A percentile compares a stretch with the other conserved stretches of the same genome.
phyloP scores from a whole-genome alignment of 1,140 invertebrate species.

The Helicoverpa zea region DNA sequence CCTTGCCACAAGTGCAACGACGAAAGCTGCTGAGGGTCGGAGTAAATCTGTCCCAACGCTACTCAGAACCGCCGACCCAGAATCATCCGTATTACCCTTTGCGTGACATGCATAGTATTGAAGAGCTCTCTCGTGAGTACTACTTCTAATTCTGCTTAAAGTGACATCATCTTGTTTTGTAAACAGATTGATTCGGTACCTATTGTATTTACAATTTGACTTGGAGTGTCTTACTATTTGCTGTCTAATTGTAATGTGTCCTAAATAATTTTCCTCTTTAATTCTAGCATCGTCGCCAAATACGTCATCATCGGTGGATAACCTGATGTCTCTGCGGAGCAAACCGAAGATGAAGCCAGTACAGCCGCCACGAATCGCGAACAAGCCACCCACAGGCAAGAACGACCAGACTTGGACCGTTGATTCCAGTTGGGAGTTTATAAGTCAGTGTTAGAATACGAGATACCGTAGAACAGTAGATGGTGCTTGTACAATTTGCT shows the following conservation, averaged over 20 bases:
- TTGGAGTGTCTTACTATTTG: too few species aligned
- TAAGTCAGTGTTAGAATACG: constrained; percentile 87
- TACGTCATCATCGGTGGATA: constrained; percentile 91
- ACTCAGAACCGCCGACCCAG: constrained; percentile 87
- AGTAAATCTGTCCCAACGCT: constrained; percentile 84
- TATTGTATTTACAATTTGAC: background rate
- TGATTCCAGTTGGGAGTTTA: constrained; percentile 95
- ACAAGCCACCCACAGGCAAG: constrained; percentile 87
- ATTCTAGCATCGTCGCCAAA: constrained; percentile 83
- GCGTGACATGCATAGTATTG: constrained; percentile 86
- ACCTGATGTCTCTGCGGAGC: constrained; percentile 86
- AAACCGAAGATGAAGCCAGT: constrained; percentile 90
- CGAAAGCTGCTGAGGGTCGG: constrained; percentile 77
- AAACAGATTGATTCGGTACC: background rate
- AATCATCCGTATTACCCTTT: constrained; percentile 85
- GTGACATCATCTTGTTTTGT: too few species aligned
- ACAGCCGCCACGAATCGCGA: constrained; percentile 89
- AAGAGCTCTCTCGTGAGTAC: constrained; percentile 85
- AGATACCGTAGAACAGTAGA: constrained; percentile 50
- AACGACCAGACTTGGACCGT: constrained; percentile 92
- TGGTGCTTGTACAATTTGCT: constrained; percentile 47
- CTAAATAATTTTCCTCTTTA: background rate
- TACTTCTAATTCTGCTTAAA: too few species aligned
- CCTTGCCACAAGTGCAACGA: constrained; percentile 80
- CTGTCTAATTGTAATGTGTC: too few species aligned